Evolutionary conservation across 2,113 vertebrate genomes (phyloP), one percentile per base, ranked within the genome.

Genomic region (Progne subis): DNA sequence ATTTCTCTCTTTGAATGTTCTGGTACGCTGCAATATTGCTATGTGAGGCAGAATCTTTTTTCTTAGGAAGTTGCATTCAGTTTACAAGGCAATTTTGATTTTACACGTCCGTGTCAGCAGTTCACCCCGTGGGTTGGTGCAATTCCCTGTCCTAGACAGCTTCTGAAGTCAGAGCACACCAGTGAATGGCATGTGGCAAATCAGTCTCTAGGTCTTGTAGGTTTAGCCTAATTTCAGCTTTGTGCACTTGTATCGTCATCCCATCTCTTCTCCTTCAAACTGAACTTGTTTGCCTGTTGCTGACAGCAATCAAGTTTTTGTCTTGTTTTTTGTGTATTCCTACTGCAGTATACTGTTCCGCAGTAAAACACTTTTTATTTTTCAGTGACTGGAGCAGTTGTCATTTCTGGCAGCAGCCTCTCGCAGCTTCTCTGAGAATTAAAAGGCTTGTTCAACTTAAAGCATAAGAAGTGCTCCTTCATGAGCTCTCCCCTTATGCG

Each of bases 391-490:
- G 87, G 81, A 96, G 91, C 92, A 92, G 81, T 96, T 94, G 57
- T 93, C 87, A 72, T 90, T 94, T 95, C 84, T 94, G 91, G 94
- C 85, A 91, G 92, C 92, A 92, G 86, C 70, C 70, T 93, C 83
- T 93, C 24, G 5, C 88, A 72, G 75, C 94, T 92, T 92, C 94
- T 96, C 90, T 86, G 85, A 85, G 75, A 94, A 74, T 95, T 86
- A 93, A 95, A 37, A 94, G 90, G 37, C 86, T 94, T 84, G 57
- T 83, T 76, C 96, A 92, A 57, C 94, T 92, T 92, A 85, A 94
- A 90, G 94, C 90, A 92, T 94, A 95, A 91, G 92, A 95, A 94
- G 69, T 93, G 92, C 95, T 96, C 94, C 94, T 93, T 93, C 92
- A 85, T 82, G 92, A 94, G 93, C 95, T 96, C 92, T 94, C 85